Percentiles rank a stretch among this genome's conserved stretches.
These are phyloP conservation scores for Notothenia coriiceps DNA, from an alignment of 2,113 vertebrate species.

Conservation along the genomic window DNA sequence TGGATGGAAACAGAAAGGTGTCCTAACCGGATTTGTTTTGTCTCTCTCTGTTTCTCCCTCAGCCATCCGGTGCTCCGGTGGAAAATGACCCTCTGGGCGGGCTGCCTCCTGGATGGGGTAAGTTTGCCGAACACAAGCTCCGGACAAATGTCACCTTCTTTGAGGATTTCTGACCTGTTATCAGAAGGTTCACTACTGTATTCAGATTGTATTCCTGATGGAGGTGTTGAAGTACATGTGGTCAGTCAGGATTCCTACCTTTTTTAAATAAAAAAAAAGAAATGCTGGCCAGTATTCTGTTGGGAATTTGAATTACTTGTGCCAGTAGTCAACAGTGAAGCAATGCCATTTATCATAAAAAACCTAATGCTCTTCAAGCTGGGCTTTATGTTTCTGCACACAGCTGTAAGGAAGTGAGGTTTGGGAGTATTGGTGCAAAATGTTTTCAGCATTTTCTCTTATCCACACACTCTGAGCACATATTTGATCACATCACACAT, in stretches of 20 bases:
- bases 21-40: conserved; percentile 71
- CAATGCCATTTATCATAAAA: not conserved
- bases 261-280: not conserved
- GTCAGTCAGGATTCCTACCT: not conserved
- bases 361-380: not conserved
- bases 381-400: not conserved
- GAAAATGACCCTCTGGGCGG: conserved; percentile 96
- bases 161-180: not conserved
- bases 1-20: conserved; percentile 27
- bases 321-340: too few species aligned
- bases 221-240: not conserved
- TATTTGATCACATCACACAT: not conserved
- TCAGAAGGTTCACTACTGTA: not conserved
- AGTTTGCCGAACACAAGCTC: conserved; percentile 78
- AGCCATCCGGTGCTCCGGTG: conserved; percentile 89
- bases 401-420: not conserved
- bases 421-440: conserved; percentile 1
- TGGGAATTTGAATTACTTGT: too few species aligned
- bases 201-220: not conserved
- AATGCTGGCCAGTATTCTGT: not conserved
- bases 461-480: not conserved
- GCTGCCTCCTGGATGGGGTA: conserved; percentile 97
- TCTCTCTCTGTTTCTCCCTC: conserved; percentile 82
- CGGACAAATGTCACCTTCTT: not conserved
- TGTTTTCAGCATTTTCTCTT: conserved; percentile 2